Evolutionary conservation across 2,888 invertebrate genomes (phyloP), one percentile per base, ranked within the genome.

Genomic region (Aphidius colemani): DNA sequence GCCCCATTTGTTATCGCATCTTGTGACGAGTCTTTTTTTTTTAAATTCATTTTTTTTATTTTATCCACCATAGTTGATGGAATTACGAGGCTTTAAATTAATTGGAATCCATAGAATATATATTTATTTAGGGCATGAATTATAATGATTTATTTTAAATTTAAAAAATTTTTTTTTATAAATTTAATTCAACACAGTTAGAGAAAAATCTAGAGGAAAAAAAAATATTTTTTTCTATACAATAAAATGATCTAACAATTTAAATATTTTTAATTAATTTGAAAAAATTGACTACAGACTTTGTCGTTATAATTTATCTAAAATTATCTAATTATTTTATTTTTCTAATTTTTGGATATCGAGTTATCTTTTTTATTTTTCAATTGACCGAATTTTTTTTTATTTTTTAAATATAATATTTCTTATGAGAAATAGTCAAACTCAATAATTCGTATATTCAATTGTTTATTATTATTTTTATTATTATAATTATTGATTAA

Each of bases 1-100:
- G 5, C 30, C 30, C 71, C 74, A 72, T 71, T 71, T 75, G 74
- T 73, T 72, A 74, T 76, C 77, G 78, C 70, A 75, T 73, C 76
- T 74, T 75, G 71, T 71, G 63, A 71, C 63, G 57, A 40, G 57
- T 56, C 30, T 53, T 39, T 45, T 49, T 59, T 51, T 58, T 59
- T 43, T 64, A 45, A 13, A 10, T 50, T 41, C 39, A 7, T 49
- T 59, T 41, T 67, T 48, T 51, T 67, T 65, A 65, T 65, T 66
- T 58, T 30, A 30, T 30, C 30, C 3, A 30, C 5, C 30, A 30
- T 6, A 53, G 13, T 11, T 11, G 8, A n/a, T 45, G 56, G 44
- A 44, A 50, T 18, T 56, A 44, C 39, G 49, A 43, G 43, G 56
- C 56, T 30, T 56, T 43, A 62, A 62, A 62, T 56, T 62, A 62